Evolutionary conservation across 2,797 vertebrate species (phyloP), one percentile per base, ranked within the genome.

Genomic region (Brotula barbata): DNA sequence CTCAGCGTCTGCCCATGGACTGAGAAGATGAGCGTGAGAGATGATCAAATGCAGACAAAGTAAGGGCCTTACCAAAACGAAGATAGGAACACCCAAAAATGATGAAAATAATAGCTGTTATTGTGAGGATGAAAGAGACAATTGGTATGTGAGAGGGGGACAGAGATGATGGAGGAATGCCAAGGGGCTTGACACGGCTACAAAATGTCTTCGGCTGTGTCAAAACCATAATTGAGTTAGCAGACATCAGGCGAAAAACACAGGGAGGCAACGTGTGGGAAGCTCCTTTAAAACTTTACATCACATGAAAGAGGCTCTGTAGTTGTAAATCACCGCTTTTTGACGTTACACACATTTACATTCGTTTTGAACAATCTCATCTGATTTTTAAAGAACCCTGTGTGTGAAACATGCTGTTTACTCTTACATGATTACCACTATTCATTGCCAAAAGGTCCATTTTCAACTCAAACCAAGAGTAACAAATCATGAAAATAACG

Each of bases 161-260:
- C 20, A 53, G 36, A 54, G 50, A 55, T 43, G 57, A 68, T 48
- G 58, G 48, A 15, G 56, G 58, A 48, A 71, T 69, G 63, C 79
- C 62, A 54, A 36, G 41, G 46, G 56, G 54, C 39, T 67, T 52
- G 54, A 66, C 48, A 31, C 13, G 9, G 48, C 3, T 50, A 5
- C 11, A 31, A 31, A 19, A 5, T 9, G 7, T 22, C 41, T 54
- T 46, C 54, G 68, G 20, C 25, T 52, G 54, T 74, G 73, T 22
- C 53, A 70, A 59, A 63, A 37, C 16, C 62, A 40, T 83, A 80
- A 86, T 81, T 71, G 48, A 77, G 62, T 81, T 81, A 80, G 61
- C 7, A 10, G 66, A 77, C 55, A 47, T 63, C 60, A 56, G 43
- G 42, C 41, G n/a, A n/a, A 41, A 46, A 34, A 53, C 40, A 53